Evolutionary conservation across 2,113 vertebrate genomes (phyloP).

Genomic region (Saguinus midas): DNA sequence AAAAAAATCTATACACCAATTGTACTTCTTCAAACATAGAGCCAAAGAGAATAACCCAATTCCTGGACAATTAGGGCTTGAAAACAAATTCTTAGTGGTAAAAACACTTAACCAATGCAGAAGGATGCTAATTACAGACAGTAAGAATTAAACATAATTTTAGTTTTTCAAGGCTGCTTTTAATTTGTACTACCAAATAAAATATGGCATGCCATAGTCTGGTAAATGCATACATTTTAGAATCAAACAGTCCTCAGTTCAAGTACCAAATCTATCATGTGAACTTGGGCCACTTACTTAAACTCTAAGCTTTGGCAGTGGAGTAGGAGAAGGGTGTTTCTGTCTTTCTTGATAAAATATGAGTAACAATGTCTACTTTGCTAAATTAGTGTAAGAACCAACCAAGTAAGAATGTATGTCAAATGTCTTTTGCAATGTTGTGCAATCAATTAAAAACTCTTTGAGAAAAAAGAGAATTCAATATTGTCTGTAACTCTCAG

Average conservation of each 20-base stretch:
- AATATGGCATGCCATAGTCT: not conserved
- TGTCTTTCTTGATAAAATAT: not conserved
- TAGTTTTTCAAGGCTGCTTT: not conserved
- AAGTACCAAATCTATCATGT: not conserved
- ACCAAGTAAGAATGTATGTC: not conserved
- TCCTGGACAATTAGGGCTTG: not conserved
- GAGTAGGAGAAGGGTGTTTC: not conserved
- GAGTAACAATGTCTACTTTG: not conserved
- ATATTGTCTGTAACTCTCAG: not conserved
- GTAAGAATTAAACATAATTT: not conserved
- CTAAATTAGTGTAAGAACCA: not conserved
- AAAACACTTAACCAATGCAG: not conserved
- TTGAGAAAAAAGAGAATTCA: not conserved
- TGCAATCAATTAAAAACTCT: not conserved
- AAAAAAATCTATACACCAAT: not conserved
- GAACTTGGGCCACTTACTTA: not conserved
- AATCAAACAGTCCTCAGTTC: conserved; percentile 16
- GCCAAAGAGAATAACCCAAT: not conserved
- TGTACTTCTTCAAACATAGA: not conserved
- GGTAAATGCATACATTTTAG: not conserved
- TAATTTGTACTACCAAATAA: not conserved
- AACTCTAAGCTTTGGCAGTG: not conserved
- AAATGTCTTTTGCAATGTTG: not conserved
- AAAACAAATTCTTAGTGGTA: not conserved
- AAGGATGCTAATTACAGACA: not conserved